Conservation (phyloP, 2,113 vertebrate species). For the Engystomops pustulosus region DNA sequence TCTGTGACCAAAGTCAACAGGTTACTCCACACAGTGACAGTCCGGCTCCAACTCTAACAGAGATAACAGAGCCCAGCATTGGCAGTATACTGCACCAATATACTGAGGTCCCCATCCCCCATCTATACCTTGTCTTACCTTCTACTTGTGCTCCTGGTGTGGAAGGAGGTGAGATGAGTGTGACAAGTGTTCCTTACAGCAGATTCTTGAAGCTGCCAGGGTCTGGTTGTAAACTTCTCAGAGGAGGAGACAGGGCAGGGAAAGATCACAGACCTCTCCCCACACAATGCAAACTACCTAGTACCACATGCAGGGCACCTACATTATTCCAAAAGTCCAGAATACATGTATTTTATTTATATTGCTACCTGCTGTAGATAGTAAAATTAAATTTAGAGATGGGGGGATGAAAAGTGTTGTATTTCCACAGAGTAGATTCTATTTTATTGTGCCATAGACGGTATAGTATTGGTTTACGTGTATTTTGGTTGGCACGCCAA, state of each 20-base stretch:
- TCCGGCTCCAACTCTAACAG: no score
- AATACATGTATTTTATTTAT: background rate
- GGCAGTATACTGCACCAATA: background rate
- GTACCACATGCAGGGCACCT: background rate
- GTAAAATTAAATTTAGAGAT: no score
- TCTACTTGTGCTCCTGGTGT: background rate
- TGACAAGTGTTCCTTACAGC: background rate
- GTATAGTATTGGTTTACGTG: background rate
- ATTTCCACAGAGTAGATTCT: no score
- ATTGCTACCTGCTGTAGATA: no score
- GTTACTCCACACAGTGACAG: background rate
- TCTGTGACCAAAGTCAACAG: no score
- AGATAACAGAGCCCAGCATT: background rate
- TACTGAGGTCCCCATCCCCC: background rate
- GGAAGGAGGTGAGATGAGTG: background rate
- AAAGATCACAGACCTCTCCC: constrained; percentile 13
- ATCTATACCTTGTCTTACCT: background rate
- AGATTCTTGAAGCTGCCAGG: background rate
- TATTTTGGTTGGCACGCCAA: background rate
- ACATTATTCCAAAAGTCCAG: background rate
- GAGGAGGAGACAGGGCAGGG: constrained; percentile 37
- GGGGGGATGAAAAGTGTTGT: no score
- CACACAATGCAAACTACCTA: background rate
- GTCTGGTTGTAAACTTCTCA: constrained; percentile 18
- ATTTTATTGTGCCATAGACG: no score